A percentile compares a stretch with the other conserved stretches of the same genome.
phyloP scores from a whole-genome alignment of 2,797 vertebrate species.

The Muscicapa striata region DNA sequence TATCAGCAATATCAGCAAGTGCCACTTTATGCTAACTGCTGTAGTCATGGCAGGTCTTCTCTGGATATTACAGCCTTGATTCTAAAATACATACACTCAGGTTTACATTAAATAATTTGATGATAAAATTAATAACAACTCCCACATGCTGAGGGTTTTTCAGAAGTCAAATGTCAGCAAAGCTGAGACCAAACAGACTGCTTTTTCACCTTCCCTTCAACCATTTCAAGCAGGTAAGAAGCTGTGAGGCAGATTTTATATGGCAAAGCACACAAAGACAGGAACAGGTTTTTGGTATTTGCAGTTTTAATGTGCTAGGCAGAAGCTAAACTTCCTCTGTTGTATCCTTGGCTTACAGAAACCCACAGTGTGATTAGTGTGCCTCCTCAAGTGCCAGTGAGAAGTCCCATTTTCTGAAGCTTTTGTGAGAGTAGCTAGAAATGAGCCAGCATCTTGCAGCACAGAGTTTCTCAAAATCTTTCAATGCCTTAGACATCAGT shows the following conservation, averaged over 20 bases:
- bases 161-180: neutral
- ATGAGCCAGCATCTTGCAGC: neutral
- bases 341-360: neutral
- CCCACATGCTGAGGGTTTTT: neutral
- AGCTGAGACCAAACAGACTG: neutral
- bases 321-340: neutral
- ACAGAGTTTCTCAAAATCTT: neutral
- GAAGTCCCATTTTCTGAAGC: neutral
- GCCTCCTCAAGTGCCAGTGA: neutral
- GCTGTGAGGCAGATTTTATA: neutral
- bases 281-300: neutral
- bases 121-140: neutral
- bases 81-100: neutral
- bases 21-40: neutral
- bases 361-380: neutral
- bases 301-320: neutral
- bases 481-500: neutral
- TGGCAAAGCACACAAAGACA: rapidly evolving
- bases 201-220: neutral
- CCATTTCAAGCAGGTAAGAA: neutral
- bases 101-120: neutral
- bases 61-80: neutral
- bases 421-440: neutral
- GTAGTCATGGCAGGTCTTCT: neutral
- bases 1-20: neutral